Conservation (phyloP, 2,888 invertebrate genomes). For the Orchestes rusci region DNA sequence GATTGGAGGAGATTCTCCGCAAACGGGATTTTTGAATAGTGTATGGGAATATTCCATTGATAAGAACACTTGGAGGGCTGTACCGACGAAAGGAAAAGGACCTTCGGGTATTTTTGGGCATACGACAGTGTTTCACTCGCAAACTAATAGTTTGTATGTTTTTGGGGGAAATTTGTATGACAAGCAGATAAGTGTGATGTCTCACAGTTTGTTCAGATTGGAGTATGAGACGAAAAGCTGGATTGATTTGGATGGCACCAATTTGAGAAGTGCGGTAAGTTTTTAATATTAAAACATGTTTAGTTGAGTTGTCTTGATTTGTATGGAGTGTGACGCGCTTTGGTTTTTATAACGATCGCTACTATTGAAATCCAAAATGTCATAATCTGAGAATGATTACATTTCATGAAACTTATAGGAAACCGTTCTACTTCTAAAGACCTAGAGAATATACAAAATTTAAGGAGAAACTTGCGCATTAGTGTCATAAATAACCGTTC, state of each 20-base stretch:
- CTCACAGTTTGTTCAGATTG: constrained; percentile 71
- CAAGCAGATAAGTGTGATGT: constrained; percentile 51
- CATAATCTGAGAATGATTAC: too few relatives aligned
- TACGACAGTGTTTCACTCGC: constrained; percentile 76
- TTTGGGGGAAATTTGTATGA: constrained; percentile 82
- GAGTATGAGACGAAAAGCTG: constrained; percentile 71
- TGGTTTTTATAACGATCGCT: too few relatives aligned
- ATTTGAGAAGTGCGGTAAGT: constrained; percentile 17
- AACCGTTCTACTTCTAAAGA: too few relatives aligned
- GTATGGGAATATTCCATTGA: constrained; percentile 78
- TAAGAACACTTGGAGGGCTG: constrained; percentile 62
- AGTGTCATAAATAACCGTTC: too few relatives aligned
- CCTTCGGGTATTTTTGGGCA: constrained; percentile 84
- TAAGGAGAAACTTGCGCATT: too few relatives aligned
- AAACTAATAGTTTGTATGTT: constrained; percentile 77
- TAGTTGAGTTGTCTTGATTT: constrained; percentile 15
- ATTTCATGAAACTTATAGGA: too few relatives aligned
- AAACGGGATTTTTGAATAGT: constrained; percentile 64
- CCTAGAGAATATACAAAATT: too few relatives aligned
- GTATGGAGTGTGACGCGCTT: too few relatives aligned
- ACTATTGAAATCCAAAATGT: too few relatives aligned
- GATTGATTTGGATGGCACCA: constrained; percentile 48
- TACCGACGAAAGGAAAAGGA: constrained; percentile 59
- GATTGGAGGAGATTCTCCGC: constrained; percentile 79
- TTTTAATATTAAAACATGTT: neutral